A percentile compares a stretch with the other conserved stretches of the same genome.
Conservation (phyloP, 1,140 invertebrate genomes). For the Trichonephila clavipes region DNA sequence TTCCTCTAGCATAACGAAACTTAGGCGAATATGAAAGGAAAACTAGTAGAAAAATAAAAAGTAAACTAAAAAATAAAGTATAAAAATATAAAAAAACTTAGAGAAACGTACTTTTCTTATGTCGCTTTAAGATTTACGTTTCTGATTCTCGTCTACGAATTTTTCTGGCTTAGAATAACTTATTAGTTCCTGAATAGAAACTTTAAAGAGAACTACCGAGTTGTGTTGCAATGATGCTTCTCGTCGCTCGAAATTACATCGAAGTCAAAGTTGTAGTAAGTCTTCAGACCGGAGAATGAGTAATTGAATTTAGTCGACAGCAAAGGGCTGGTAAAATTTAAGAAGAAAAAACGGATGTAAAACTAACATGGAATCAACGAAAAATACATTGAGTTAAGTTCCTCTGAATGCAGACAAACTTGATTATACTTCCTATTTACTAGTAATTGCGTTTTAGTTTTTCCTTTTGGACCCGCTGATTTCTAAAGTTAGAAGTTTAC, state of each 20-base stretch:
- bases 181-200: conserved; percentile 31
- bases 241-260: neutral
- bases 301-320: conserved; percentile 7
- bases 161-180: conserved; percentile 28
- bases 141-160: conserved; percentile 11
- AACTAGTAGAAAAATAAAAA: neutral
- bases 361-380: neutral
- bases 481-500: neutral
- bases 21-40: neutral
- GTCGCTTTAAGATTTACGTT: neutral
- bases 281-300: neutral
- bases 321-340: neutral
- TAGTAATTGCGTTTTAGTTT: neutral
- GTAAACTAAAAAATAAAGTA: neutral
- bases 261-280: neutral
- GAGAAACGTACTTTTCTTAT: neutral
- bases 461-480: neutral
- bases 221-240: neutral
- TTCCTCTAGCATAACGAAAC: neutral
- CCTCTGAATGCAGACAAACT: conserved; percentile 7
- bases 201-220: conserved; percentile 19
- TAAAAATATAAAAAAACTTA: neutral
- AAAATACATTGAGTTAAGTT: neutral
- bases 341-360: neutral
- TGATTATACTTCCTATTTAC: neutral